Base-by-base conservation (phyloP, 1,140 invertebrate genomes). In the Halesus radiatus region DNA sequence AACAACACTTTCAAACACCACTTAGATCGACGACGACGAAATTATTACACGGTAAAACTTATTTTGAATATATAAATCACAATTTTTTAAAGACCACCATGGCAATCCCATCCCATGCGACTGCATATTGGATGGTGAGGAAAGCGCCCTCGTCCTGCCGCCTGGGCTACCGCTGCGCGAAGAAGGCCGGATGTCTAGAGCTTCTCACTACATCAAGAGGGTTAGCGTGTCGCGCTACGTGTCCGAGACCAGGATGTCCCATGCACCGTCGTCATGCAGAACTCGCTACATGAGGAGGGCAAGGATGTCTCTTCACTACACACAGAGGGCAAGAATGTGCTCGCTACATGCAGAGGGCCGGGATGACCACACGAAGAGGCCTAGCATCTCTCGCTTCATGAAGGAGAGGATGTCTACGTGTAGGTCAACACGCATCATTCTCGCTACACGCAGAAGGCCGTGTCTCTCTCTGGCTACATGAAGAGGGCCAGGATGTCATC, bases 401-500 rank as follows among this genome's bases (percentile, higher is more conserved):
- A 13, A 45, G 37, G 7, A 45, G 37, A 13, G 10, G 10, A 45
- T 10, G 37, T 45, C 5, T 45, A 13, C 37, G 13, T 45, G 37
- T 45, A 45, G 10, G 3, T 13, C 5, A 13, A 45, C 1, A 45
- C 1, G 8, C 0, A 2, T 2, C 5, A 29, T 29, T 29, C 26
- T 45, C 37, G 37, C 37, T 45, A 45, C 37, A 45, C 37, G 37
- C 37, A 45, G 37, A 45, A 45, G 37, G 37, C 37, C 37, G 10
- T 45, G 20, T 20, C 8, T 60, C 16, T 13, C 13, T 54, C 37
- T 29, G 75, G 53, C 64, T 78, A 84, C 83, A 84, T 84, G 64
- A 84, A 84, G 56, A 84, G 81, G n/a, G 83, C 83, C 23, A 84
- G 81, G 37, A 84, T 82, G 62, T 84, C 83, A 78, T 84, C 83